A percentile compares a stretch with the other conserved stretches of the same genome.
These are phyloP conservation scores for Morone chrysops DNA, from an alignment of 2,113 vertebrate genomes.

Conservation along the genomic window DNA sequence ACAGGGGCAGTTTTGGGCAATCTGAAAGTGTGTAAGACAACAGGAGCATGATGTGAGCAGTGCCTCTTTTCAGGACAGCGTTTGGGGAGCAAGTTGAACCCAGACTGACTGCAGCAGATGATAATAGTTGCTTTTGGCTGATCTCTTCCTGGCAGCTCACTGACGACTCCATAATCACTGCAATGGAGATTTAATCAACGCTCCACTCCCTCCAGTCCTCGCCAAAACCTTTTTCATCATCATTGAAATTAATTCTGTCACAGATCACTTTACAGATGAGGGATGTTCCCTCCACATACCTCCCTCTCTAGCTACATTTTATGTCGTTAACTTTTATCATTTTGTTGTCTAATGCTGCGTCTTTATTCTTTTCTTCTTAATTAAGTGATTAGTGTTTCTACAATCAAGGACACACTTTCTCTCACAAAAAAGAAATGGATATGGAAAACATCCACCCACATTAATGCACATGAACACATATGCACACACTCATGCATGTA, in stretches of 20 bases:
- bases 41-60: background rate
- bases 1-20: too few species aligned
- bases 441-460: too few species aligned
- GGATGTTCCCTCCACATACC: background rate
- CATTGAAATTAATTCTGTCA: background rate
- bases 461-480: background rate
- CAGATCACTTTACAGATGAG: background rate
- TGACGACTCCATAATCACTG: constrained; percentile 20
- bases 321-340: too few species aligned
- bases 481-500: background rate
- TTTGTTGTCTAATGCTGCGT: background rate
- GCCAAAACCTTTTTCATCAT: constrained; percentile 4
- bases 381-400: background rate
- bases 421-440: background rate
- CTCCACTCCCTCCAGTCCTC: background rate
- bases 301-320: background rate
- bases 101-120: background rate
- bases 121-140: constrained; percentile 5
- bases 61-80: background rate
- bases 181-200: constrained; percentile 13
- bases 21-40: background rate
- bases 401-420: background rate
- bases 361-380: background rate
- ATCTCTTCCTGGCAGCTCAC: constrained; percentile 16
- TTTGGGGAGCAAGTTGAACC: background rate